These are phyloP conservation scores for Acheta domesticus DNA, from an alignment of 2,888 invertebrate genomes.

Conservation along the genomic window DNA sequence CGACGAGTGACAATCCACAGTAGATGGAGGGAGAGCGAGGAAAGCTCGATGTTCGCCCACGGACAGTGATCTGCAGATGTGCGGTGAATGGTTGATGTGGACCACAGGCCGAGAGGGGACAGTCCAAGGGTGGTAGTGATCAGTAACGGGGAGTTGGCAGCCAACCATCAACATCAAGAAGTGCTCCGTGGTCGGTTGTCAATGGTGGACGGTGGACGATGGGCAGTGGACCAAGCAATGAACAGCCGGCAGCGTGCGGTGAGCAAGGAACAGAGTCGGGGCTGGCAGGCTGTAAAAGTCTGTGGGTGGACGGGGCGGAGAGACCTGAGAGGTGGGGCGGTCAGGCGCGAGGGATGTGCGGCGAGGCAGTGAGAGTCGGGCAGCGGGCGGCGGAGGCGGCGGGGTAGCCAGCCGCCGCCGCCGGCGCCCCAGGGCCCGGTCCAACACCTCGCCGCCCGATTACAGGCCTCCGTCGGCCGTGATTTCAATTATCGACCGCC, in stretches of 20 bases:
- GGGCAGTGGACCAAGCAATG: not conserved
- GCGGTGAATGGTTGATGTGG: no score
- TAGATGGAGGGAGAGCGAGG: no score
- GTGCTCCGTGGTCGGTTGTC: not conserved
- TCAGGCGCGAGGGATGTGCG: not conserved
- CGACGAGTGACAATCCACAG: no score
- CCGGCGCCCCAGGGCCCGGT: conserved; percentile 32
- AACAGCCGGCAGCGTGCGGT: not conserved
- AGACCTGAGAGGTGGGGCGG: not conserved
- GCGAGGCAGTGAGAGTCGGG: not conserved
- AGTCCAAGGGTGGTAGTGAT: no score
- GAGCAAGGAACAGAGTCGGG: not conserved
- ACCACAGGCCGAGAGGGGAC: no score
- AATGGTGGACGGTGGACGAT: not conserved
- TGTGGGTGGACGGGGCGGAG: no score
- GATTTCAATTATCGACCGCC: conserved; percentile 35
- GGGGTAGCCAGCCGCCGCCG: conserved; percentile 12
- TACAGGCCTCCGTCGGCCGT: conserved; percentile 33
- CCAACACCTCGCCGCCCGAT: conserved; percentile 33
- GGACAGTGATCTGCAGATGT: no score
- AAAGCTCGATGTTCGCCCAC: no score
- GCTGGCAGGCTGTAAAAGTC: not conserved
- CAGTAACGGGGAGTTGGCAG: no score
- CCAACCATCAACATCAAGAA: no score
- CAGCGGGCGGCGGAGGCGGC: not conserved